phyloP scores from a whole-genome alignment of 2,888 invertebrate species.

The Matsumyia berberina region DNA sequence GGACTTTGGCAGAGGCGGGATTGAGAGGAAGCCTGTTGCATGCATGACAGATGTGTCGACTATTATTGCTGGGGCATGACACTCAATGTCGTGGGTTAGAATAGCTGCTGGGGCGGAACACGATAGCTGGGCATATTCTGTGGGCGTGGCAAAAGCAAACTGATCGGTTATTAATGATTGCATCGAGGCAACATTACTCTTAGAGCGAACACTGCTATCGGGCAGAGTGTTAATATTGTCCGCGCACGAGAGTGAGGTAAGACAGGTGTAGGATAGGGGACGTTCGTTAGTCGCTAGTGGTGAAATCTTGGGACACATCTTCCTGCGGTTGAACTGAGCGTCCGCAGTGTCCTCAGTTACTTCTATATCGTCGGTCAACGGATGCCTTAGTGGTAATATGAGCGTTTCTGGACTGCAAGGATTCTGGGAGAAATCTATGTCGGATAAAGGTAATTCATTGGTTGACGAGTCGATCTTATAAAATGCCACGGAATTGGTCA shows the following conservation, averaged over 20 bases:
- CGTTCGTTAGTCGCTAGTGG: slow-evolving; percentile 84
- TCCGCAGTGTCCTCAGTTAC: slow-evolving; percentile 30
- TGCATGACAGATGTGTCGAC: slow-evolving; percentile 34
- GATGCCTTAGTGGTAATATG: slow-evolving; percentile 49
- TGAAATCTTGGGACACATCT: slow-evolving; percentile 85
- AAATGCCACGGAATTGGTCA: slow-evolving; percentile 81
- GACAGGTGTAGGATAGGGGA: slow-evolving; percentile 82
- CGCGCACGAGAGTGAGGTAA: slow-evolving; percentile 66
- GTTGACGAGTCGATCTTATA: slow-evolving; percentile 86
- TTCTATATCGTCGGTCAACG: slow-evolving; percentile 41
- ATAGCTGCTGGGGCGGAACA: slow-evolving; percentile 81
- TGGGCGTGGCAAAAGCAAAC: slow-evolving; percentile 26
- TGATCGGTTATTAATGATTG: slow-evolving; percentile 51
- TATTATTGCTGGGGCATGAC: slow-evolving; percentile 36
- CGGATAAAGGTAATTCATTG: slow-evolving; percentile 88
- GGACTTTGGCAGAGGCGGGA: slow-evolving; percentile 23
- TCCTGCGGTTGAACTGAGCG: slow-evolving; percentile 66
- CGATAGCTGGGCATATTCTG: slow-evolving; percentile 80
- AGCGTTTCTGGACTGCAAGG: slow-evolving; percentile 81
- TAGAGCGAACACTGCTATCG: slow-evolving; percentile 45
- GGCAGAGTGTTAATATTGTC: slow-evolving; percentile 53
- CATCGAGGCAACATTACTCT: slow-evolving; percentile 61
- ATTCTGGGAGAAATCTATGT: slow-evolving; percentile 85
- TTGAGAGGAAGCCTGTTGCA: slow-evolving; percentile 45
- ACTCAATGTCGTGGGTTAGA: slow-evolving; percentile 78